A percentile compares a stretch with the other conserved stretches of the same genome.
Conservation (phyloP, 2,888 invertebrate species). For the Xylota sylvarum region DNA sequence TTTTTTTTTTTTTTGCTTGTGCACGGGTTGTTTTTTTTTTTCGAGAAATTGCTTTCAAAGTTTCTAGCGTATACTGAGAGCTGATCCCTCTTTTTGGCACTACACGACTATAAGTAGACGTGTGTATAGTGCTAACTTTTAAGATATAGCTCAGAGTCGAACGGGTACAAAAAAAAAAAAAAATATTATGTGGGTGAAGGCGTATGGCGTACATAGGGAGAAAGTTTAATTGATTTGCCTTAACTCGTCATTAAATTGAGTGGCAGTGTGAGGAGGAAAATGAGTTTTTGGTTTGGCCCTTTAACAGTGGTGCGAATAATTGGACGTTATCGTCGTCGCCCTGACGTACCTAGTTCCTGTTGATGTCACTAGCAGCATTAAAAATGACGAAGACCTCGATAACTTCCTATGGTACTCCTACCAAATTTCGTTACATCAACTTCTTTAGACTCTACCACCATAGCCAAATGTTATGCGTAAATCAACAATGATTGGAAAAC, state of each 20-base stretch:
- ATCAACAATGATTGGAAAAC: too few species aligned
- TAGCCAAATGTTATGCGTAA: too few species aligned
- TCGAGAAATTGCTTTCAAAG: constrained; percentile 1
- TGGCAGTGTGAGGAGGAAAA: neutral
- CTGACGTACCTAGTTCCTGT: too few species aligned
- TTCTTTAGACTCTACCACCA: too few species aligned
- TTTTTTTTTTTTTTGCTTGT: constrained; percentile 11
- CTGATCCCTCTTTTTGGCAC: constrained; percentile 37
- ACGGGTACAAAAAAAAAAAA: neutral
- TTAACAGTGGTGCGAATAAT: too few species aligned
- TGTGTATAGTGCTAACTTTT: constrained; percentile 22
- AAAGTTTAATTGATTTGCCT: constrained; percentile 71
- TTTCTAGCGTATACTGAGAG: constrained; percentile 9
- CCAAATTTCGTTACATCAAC: too few species aligned
- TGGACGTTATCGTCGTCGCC: too few species aligned
- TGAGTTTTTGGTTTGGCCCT: too few species aligned
- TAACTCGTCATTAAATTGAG: constrained; percentile 49
- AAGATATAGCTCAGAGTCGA: constrained; percentile 45
- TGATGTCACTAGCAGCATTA: too few species aligned
- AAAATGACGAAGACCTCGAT: too few species aligned
- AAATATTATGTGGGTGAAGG: constrained; percentile 29
- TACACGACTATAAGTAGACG: constrained; percentile 9
- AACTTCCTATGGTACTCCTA: too few species aligned
- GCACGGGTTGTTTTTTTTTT: too few species aligned
- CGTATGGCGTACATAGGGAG: constrained; percentile 31